A percentile compares a stretch with the other conserved stretches of the same genome.
Evolutionary conservation across 2,888 invertebrate genomes (phyloP).

Genomic region (Chalcosyrphus nemorum): DNA sequence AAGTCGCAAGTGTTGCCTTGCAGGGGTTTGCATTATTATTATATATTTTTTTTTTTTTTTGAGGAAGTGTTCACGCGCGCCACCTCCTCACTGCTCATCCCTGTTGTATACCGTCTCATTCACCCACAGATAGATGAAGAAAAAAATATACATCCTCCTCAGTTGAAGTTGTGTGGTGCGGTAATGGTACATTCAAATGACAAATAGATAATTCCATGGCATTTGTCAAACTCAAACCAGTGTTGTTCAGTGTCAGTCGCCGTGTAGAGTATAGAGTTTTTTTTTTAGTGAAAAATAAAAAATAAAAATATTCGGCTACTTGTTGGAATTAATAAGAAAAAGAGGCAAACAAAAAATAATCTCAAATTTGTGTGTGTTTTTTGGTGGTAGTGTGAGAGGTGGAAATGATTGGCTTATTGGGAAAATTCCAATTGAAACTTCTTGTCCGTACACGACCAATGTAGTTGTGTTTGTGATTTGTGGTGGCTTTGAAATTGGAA

Average conservation of each 20-base stretch:
- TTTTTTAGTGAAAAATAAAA: conserved; percentile 19
- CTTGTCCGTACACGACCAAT: not conserved
- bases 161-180: conserved; percentile 17
- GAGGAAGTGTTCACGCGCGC: conserved; percentile 36
- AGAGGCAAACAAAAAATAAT: conserved; percentile 55
- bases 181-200: conserved; percentile 6
- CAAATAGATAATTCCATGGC: conserved; percentile 29
- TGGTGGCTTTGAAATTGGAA: conserved; percentile 44
- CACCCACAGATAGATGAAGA: conserved; percentile 26
- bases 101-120: conserved; percentile 34
- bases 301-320: conserved; percentile 54
- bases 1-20: not conserved
- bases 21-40: too few relatives aligned
- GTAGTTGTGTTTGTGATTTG: conserved; percentile 43
- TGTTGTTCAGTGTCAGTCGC: conserved; percentile 10
- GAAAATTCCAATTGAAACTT: conserved; percentile 65
- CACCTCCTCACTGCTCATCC: conserved; percentile 33
- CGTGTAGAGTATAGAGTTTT: not conserved
- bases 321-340: conserved; percentile 68
- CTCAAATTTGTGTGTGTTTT: conserved; percentile 50
- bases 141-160: not conserved
- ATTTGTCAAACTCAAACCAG: conserved; percentile 45
- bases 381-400: conserved; percentile 31
- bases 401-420: conserved; percentile 67
- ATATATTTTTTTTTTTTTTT: conserved; percentile 10